Base-by-base conservation (phyloP, 1,140 invertebrate species). In the Ditylenchus dipsaci region DNA sequence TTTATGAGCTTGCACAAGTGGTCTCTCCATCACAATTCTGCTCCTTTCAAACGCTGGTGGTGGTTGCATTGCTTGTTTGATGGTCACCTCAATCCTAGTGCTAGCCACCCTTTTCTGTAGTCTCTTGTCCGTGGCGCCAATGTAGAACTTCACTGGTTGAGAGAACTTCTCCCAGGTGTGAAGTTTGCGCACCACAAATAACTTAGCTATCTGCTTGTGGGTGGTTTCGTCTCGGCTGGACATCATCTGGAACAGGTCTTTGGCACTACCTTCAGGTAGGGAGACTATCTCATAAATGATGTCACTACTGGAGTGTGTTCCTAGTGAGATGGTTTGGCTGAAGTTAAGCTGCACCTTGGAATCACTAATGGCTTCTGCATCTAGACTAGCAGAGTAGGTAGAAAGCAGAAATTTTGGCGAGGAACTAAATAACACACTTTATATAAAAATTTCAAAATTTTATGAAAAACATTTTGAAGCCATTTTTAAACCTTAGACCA, bases 1-100 rank as follows among this genome's bases (percentile, higher is more conserved):
- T 47, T 77, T 62, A 56, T 74, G 72, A 17, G 72, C 73, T 17
- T 47, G 74, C 23, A 72, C 49, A 17, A 15, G 26, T 30, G 42
- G 19, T 21, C 21, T 42, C 1, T 64, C 42, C 45, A 63, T 23
- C 19, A 76, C 21, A 30, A 56, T 76, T 19, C 17, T 19, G 19
- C 33, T 19, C 7, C 23, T 26, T 23, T 76, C 68, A 30, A 74
- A 74, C 26, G 27, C 33, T 0, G 69, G 69, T 29, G 69, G 74
- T 23, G 73, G 74, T 15, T 23, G 33, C n/a, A 38, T 21, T 3
- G 63, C 21, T 0, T 23, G 64, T 38, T n/a, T 49, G 43, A 74
- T 43, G 9, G 65, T 45, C 3, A 74, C 47, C 17, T n/a, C 11
- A 9, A 74, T 19, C 11, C 59, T 29, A 11, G 72, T 56, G 19